Percentiles rank a stretch among this genome's conserved stretches.
Evolutionary conservation across 1,140 invertebrate species (phyloP).

Genomic region (Holcopasites calliopsidis): DNA sequence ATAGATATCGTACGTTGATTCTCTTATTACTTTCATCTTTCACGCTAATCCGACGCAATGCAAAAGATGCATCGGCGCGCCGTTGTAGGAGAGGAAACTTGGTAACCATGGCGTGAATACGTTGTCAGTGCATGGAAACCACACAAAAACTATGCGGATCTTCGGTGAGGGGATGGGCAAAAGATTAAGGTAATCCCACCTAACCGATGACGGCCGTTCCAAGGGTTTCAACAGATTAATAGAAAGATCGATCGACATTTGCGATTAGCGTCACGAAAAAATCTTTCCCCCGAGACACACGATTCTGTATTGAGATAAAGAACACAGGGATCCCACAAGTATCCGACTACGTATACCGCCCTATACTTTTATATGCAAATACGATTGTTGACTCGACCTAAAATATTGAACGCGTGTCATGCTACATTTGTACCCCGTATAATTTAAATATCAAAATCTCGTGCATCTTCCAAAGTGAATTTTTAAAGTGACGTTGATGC

Average conservation of each 20-base stretch:
- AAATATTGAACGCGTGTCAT: too few relatives aligned
- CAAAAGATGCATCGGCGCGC: background rate
- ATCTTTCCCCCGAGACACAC: background rate
- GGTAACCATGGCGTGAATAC: slow-evolving; percentile 28
- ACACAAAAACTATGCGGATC: slow-evolving; percentile 66
- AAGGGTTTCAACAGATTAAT: slow-evolving; percentile 78
- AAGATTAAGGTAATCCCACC: slow-evolving; percentile 74
- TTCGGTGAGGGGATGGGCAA: slow-evolving; percentile 20
- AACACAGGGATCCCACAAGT: too few relatives aligned
- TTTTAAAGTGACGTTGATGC: too few relatives aligned
- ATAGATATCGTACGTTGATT: background rate
- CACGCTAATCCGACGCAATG: background rate
- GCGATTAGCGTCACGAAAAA: slow-evolving; percentile 10
- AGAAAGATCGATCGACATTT: slow-evolving; percentile 58
- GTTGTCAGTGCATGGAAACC: slow-evolving; percentile 68
- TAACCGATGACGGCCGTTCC: slow-evolving; percentile 75
- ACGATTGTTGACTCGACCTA: too few relatives aligned
- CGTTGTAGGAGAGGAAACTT: background rate
- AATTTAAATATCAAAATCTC: too few relatives aligned
- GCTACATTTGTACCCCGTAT: too few relatives aligned
- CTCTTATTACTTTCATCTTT: background rate
- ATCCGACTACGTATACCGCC: too few relatives aligned
- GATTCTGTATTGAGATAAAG: background rate
- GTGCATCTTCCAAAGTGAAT: too few relatives aligned
- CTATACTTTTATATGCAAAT: too few relatives aligned